Conservation (phyloP, 2,888 invertebrate genomes). For the Cloeon dipterum region DNA sequence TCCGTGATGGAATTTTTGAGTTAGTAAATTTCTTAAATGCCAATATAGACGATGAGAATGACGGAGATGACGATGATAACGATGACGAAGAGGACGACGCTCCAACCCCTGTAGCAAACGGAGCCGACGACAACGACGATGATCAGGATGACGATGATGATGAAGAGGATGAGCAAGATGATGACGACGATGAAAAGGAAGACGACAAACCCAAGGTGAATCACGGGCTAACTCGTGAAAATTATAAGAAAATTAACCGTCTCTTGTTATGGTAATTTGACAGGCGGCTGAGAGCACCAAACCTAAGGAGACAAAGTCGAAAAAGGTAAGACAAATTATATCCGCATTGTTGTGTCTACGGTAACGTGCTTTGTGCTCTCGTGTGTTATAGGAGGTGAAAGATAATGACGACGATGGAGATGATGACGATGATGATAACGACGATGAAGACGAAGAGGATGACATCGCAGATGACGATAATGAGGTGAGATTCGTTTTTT, state of each 20-base stretch:
- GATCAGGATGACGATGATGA: constrained; percentile 7
- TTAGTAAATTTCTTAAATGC: too few species aligned
- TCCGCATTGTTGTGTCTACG: background rate
- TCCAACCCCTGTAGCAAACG: background rate
- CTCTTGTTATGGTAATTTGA: too few species aligned
- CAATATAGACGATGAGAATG: too few species aligned
- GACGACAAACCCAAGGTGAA: constrained; percentile 7
- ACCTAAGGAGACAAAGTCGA: too few species aligned
- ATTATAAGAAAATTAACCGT: too few species aligned
- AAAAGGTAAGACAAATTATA: constrained; percentile 7
- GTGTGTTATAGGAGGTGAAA: too few species aligned
- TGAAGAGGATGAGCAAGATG: constrained; percentile 6
- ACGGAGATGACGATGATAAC: too few species aligned
- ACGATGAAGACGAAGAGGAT: constrained; percentile 7
- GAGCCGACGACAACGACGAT: background rate
- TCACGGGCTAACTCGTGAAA: too few species aligned
- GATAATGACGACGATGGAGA: constrained; percentile 6
- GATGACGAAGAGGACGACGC: background rate
- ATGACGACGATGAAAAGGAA: constrained; percentile 7
- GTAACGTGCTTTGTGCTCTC: too few species aligned
- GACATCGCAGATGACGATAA: constrained; percentile 10
- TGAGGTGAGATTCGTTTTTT: constrained; percentile 13
- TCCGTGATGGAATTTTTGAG: too few species aligned
- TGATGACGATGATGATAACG: constrained; percentile 4
- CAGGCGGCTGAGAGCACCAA: too few species aligned